Evolutionary conservation across 2,797 vertebrate genomes (phyloP), one percentile per base, ranked within the genome.

Genomic region (Gadopsis bispinosus): DNA sequence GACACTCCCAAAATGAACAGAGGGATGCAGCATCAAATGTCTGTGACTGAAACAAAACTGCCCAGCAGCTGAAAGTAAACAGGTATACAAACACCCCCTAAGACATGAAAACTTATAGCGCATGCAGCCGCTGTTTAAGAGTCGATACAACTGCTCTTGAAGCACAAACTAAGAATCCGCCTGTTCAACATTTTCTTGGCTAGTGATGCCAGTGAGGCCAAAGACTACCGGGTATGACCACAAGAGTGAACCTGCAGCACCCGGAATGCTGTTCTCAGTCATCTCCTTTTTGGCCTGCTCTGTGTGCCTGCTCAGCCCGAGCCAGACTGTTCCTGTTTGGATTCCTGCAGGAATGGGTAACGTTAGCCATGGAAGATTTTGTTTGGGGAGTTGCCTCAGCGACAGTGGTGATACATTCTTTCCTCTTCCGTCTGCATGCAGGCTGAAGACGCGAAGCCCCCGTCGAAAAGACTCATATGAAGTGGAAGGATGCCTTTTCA

Each of bases 301-400:
- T 47, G 67, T 79, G 60, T 51, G 81, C 62, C 67, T 65, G 77
- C 73, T 86, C 69, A 29, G 75, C 69, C 63, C 48, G 47, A 79
- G 60, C 84, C 86, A 81, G 80, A 67, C 86, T 63, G 73, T 93
- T 94, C 91, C 91, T 95, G 94, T 95, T 94, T 93, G 90, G 83
- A 87, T 91, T 93, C 81, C 86, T 87, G 75, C 62, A 85, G 81
- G 79, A 88, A 69, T 50, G 79, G 80, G 75, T 75, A 66, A 79
- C 81, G 69, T 56, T 87, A n/a, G 59, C 83, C 66, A 73, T 77
- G 83, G 89, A 88, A 80, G 63, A 67, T 80, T 91, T 80, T 7
- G 51, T 81, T 78, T 87, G 87, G 87, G 86, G 77, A 0, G 47
- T 51, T 81, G 76, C 82, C 83, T 53, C 45, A 1, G 87, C 71